Percentiles rank a stretch among this genome's conserved stretches.
Evolutionary conservation across 2,888 invertebrate genomes (phyloP).

Genomic region (Neoaliturus tenellus): DNA sequence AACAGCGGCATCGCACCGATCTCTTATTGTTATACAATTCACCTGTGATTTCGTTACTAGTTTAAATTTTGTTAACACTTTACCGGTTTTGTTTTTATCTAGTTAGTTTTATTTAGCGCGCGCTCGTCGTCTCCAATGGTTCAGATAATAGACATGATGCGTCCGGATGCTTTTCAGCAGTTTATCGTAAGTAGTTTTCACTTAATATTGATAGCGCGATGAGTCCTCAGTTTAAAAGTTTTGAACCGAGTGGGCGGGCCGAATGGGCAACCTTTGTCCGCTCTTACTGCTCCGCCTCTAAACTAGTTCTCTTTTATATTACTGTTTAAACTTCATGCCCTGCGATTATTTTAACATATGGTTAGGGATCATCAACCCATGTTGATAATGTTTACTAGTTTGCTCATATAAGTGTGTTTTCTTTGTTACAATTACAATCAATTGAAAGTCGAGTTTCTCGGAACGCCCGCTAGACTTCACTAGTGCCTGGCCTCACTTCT

Average conservation of each 20-base stretch:
- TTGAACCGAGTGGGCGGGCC: neutral
- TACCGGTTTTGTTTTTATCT: conserved; percentile 17
- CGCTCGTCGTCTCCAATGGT: conserved; percentile 62
- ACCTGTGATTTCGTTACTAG: conserved; percentile 24
- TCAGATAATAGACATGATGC: conserved; percentile 65
- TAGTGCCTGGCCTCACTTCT: neutral
- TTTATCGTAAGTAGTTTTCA: conserved; percentile 62
- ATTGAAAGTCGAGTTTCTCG: neutral
- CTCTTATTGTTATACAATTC: conserved; percentile 23
- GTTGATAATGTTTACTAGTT: neutral
- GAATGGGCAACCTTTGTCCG: conserved; percentile 4
- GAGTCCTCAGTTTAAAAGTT: neutral
- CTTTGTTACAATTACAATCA: conserved; percentile 19
- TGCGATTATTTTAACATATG: neutral
- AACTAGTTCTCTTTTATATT: conserved; percentile 22
- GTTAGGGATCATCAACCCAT: no score
- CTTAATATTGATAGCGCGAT: neutral
- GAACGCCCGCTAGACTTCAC: neutral
- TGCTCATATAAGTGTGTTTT: neutral
- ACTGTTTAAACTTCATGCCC: neutral
- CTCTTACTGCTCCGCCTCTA: neutral
- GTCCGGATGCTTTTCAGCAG: conserved; percentile 63
- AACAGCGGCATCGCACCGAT: neutral
- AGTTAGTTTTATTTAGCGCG: conserved; percentile 3
- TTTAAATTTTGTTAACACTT: conserved; percentile 17